Base-by-base conservation (phyloP, 2,113 vertebrate genomes). In the Glaucomys volans region DNA sequence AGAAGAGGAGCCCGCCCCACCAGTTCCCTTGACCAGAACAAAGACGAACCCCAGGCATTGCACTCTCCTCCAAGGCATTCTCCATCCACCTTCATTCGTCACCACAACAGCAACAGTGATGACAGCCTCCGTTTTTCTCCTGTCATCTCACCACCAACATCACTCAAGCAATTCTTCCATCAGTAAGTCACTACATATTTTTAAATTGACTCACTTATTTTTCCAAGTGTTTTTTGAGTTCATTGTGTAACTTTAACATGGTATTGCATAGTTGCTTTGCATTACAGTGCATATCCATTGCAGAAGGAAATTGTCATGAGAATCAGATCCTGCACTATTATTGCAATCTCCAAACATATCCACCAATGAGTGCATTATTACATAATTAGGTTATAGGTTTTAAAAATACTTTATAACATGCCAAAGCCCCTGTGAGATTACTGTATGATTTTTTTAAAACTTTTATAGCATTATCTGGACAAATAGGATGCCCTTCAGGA, bases 351-450 rank as follows among this genome's bases (percentile, higher is more conserved):
- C 87, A 90, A 42, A 90, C 8, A 74, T 30, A 74, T 12, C 14
- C 12, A 82, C 9, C 52, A 71, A 74, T 77, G 50, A 71, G 50
- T 81, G 4, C 12, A 59, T 50, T 82, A 74, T 67, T 59, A 74
- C 40, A 52, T 69, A 86, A 87, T 42, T 69, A 50, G 32, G 64
- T 40, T 17, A 11, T 37, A 54, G 2, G 4, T 30, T 89, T 85
- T 85, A 8, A 54, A 81, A 96, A 67, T 88, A 13, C 8, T 95
- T 96, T 72, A 22, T 75, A 67, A 30, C 2, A 40, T 93, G 28
- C 22, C 79, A 57, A 95, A 71, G n/a, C 57, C n/a, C 52, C 18
- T 24, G 8, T 88, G n/a, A 87, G 40, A 62, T 67, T 91, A 64
- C 44, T 71, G 42, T 30, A 4, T 83, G 44, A 77, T 22, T 81